These are phyloP conservation scores for Malurus splendens DNA, from an alignment of 2,797 vertebrate species.

Conservation along the genomic window DNA sequence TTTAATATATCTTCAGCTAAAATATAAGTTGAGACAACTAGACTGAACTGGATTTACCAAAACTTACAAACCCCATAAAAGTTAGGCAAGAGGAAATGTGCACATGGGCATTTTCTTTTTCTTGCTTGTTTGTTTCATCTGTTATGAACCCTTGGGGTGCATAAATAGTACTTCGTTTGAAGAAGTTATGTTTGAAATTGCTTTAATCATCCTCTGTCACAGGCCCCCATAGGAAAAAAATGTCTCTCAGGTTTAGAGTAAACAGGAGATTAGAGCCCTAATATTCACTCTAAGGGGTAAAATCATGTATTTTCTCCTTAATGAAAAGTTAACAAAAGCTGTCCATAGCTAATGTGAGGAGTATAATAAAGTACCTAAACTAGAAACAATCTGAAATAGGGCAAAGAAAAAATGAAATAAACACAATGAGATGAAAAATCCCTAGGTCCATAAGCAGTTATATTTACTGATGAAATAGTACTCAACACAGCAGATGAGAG, in stretches of 20 bases:
- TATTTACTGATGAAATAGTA: neutral
- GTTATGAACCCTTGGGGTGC: neutral
- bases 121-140: neutral
- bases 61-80: neutral
- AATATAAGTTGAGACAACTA: neutral
- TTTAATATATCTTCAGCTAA: neutral
- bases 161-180: constrained; percentile 16
- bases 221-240: neutral
- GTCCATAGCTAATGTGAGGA: neutral
- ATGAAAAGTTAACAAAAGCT: neutral
- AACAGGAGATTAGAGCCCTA: neutral
- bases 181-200: neutral
- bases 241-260: neutral
- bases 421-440: neutral
- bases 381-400: neutral
- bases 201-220: constrained; percentile 19
- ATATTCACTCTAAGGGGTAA: neutral
- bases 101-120: neutral
- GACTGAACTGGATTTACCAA: neutral
- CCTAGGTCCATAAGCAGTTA: neutral
- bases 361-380: neutral
- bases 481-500: neutral
- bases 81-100: neutral
- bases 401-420: neutral
- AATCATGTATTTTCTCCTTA: neutral